Base-by-base conservation (phyloP, 64 coral and sea anemone species). In the Montipora cactus region DNA sequence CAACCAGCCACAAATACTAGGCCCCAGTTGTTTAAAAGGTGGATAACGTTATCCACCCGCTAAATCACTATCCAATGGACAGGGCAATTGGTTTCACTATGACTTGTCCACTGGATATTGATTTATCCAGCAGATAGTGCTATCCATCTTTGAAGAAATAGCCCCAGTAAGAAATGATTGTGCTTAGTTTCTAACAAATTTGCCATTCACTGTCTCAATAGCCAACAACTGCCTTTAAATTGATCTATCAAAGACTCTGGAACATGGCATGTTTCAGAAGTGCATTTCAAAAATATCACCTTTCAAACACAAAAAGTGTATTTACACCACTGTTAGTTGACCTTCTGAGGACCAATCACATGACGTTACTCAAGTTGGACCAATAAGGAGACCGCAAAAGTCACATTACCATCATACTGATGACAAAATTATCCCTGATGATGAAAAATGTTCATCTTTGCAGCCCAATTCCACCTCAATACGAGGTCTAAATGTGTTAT, bases 371-470 rank as follows among this genome's bases (percentile, higher is more conserved):
- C 12, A 50, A 37, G 37, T 19, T 48, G 49, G 10, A 73, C 10
- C 47, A 71, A 86, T 49, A 86, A 86, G 68, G 48, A 73, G 64
- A 72, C 12, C 68, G 19, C 37, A 52, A 47, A 85, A 86, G 82
- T 86, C 82, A 86, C 82, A 66, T 86, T 49, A 72, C 71, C 47
- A 59, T 72, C 64, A 22, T 68, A 49, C 47, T 68, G 82, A 86
- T 66, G 68, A 70, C 68, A 71, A 71, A 71, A 71, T 86, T 51
- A 46, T 22, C 44, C 82, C 71, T 45, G 4, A 72, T 70, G 18
- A 86, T 86, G 47, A 86, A 46, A 49, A 71, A 71, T 69, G 20
- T 70, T 86, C 47, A 20, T 46, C 37, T 49, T 86, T 49, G 45
- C 66, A 47, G 8, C 67, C 71, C 82, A 86, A 71, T 67, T 46